These are phyloP conservation scores for Iphiclides podalirius DNA, from an alignment of 2,888 invertebrate species.

Conservation along the genomic window DNA sequence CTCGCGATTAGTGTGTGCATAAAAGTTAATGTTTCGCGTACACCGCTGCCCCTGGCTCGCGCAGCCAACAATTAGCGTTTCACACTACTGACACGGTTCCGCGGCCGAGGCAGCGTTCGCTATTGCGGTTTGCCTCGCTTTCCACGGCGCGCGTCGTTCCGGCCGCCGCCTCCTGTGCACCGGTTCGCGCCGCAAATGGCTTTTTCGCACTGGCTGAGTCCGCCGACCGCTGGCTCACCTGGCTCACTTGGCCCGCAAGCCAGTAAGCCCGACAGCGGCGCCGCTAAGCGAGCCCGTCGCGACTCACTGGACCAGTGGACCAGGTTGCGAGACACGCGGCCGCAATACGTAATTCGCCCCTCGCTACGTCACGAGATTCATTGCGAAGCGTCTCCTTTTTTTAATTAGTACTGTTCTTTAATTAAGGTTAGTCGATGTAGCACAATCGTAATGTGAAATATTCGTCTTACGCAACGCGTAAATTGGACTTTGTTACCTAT, in stretches of 20 bases:
- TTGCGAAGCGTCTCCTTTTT: neutral
- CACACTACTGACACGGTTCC: constrained; percentile 80
- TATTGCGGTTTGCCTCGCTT: constrained; percentile 74
- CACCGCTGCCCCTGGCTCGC: constrained; percentile 46
- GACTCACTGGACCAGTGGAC: constrained; percentile 18
- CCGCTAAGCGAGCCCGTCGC: neutral
- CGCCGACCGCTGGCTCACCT: constrained; percentile 20
- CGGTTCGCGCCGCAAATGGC: constrained; percentile 61
- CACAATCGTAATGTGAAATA: no score
- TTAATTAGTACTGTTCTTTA: no score
- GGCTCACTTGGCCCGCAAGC: constrained; percentile 38
- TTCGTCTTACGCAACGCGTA: no score
- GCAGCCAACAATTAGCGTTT: constrained; percentile 71
- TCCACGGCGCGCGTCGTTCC: constrained; percentile 75
- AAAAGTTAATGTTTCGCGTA: constrained; percentile 19
- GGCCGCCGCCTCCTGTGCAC: constrained; percentile 70
- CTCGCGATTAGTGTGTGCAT: no score
- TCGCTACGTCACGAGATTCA: constrained; percentile 5
- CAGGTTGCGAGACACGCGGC: constrained; percentile 15
- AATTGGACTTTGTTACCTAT: no score
- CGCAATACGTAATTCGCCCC: constrained; percentile 19
- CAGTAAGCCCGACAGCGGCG: constrained; percentile 4
- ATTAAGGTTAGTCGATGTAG: no score
- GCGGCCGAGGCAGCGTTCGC: constrained; percentile 58
- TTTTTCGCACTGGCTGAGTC: constrained; percentile 42